Conservation (phyloP, 2,113 vertebrate genomes). For the Jaculus jaculus region DNA sequence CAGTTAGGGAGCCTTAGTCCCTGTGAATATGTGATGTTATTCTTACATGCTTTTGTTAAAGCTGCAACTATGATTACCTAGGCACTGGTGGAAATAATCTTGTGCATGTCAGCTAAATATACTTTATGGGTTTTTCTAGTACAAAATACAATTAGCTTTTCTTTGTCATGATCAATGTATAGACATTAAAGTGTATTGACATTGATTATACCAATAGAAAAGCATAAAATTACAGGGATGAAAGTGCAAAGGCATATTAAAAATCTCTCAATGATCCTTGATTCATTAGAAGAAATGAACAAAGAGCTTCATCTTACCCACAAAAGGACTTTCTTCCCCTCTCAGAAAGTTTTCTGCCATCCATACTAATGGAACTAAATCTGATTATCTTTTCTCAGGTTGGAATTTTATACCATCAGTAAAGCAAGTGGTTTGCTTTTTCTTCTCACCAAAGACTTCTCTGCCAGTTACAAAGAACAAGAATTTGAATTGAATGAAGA, state of each 20-base stretch:
- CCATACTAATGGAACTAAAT: not conserved
- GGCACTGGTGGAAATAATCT: not conserved
- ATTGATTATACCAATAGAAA: slow-evolving; percentile 13
- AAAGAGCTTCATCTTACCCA: not conserved
- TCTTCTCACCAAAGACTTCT: not conserved
- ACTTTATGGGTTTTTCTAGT: not conserved
- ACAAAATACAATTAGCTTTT: not conserved
- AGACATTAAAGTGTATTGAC: not conserved
- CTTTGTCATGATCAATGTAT: slow-evolving; percentile 14
- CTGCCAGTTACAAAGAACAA: slow-evolving; percentile 12
- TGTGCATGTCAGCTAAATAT: not conserved
- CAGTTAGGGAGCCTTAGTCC: not conserved
- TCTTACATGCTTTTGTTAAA: not conserved
- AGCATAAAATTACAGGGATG: not conserved
- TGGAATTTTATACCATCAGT: not conserved
- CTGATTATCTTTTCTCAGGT: not conserved
- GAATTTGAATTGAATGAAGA: not conserved
- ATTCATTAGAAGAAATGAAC: slow-evolving; percentile 4
- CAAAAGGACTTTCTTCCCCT: not conserved
- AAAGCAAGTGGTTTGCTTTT: slow-evolving; percentile 38
- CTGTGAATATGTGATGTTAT: not conserved
- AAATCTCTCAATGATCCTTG: not conserved
- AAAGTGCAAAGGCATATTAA: not conserved
- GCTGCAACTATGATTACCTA: not conserved
- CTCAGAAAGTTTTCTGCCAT: slow-evolving; percentile 15